Evolutionary conservation across 2,113 vertebrate species (phyloP).

Genomic region (Felis chaus): DNA sequence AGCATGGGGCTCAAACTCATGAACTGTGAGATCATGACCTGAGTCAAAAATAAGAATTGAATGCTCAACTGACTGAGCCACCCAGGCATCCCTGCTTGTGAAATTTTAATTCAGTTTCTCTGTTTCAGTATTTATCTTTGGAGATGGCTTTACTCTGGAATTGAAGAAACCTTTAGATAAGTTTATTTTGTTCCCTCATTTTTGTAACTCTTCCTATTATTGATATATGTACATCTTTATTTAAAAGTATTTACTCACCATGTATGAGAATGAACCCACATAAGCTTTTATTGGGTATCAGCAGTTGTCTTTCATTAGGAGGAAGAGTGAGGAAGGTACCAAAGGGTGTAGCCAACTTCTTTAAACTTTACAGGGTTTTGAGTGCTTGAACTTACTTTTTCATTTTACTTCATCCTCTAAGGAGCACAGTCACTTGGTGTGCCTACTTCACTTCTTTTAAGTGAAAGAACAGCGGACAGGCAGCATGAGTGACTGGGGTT

Average conservation of each 20-base stretch:
- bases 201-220: slow-evolving; percentile 12
- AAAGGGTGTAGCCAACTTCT: slow-evolving; percentile 76
- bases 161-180: slow-evolving; percentile 40
- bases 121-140: slow-evolving; percentile 52
- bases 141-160: slow-evolving; percentile 36
- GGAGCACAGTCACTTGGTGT: slow-evolving; percentile 70
- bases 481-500: slow-evolving; percentile 93
- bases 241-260: neutral
- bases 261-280: slow-evolving; percentile 59
- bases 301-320: slow-evolving; percentile 81
- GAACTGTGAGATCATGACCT: too few relatives aligned
- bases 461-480: slow-evolving; percentile 72
- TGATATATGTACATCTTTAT: neutral
- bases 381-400: slow-evolving; percentile 80
- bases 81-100: neutral
- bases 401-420: slow-evolving; percentile 81
- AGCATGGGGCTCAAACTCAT: too few relatives aligned
- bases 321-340: slow-evolving; percentile 78
- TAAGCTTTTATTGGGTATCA: slow-evolving; percentile 82
- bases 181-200: neutral
- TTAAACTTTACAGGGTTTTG: slow-evolving; percentile 82
- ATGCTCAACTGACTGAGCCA: too few relatives aligned
- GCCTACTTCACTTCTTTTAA: slow-evolving; percentile 77
- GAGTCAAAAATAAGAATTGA: too few relatives aligned
- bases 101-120: slow-evolving; percentile 38